Evolutionary conservation across 2,113 vertebrate species (phyloP), one percentile per base, ranked within the genome.

Genomic region (Bolborhynchus lineola): DNA sequence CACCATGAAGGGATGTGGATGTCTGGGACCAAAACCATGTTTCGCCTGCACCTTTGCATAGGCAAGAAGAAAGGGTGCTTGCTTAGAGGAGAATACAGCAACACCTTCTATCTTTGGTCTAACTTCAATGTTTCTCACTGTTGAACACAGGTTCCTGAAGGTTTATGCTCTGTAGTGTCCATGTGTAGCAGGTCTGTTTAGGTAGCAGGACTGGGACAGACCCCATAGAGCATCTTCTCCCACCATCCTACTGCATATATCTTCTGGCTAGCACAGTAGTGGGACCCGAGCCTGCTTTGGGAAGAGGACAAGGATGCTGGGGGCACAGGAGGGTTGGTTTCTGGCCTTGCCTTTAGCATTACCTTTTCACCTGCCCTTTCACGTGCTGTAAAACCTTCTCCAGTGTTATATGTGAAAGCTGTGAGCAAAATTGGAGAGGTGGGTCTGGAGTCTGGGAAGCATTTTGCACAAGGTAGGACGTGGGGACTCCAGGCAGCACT

Each of bases 31-130:
- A 3, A 67, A 55, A 16, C 24, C 31, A 12, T 25, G 25, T 23
- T 65, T 18, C 67, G n/a, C 20, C 24, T 20, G 49, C 28, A 7
- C 29, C 29, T 39, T 33, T 53, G 31, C 47, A 77, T 82, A 68
- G 50, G 18, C 3, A 37, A 49, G 18, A 47, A 62, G 24, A 82
- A n/a, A 57, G 4, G 41, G 24, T 6, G 25, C 39, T 49, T 9
- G 5, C 39, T 47, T 41, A 10, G 16, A 50, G 64, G 95, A 93
- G 94, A 77, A 96, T 97, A 95, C 96, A 97, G 92, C 69, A 97
- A 8, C 52, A 50, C 16, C 29, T 18, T 87, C 55, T 6, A 0
- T 4, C 24, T 55, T 13, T 4, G 25, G 2, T 53, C 24, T 39
- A 1, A 11, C 5, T 69, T 74, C 16, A 7, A 2, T 13, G 4